phyloP scores from a whole-genome alignment of 2,888 invertebrate species.

The Apamea anceps region DNA sequence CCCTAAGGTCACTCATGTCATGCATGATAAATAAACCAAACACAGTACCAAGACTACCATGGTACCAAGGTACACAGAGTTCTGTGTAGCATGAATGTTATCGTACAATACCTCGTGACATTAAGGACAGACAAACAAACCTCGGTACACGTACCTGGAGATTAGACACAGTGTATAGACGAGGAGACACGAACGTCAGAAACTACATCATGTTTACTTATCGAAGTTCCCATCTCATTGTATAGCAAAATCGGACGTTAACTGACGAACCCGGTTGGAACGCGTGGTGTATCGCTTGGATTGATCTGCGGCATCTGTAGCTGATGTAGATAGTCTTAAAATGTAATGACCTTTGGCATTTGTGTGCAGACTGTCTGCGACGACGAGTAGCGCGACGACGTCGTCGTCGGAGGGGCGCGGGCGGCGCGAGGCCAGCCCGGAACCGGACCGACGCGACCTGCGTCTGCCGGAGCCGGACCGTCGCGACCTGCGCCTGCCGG shows the following conservation, averaged over 20 bases:
- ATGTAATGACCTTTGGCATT: constrained; percentile 48
- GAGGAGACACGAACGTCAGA: constrained; percentile 38
- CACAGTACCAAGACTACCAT: constrained; percentile 40
- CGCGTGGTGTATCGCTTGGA: constrained; percentile 42
- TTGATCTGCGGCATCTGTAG: constrained; percentile 31
- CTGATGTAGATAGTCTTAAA: constrained; percentile 33
- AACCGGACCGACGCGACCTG: constrained; percentile 81
- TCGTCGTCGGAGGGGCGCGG: constrained; percentile 91
- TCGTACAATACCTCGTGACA: constrained; percentile 60
- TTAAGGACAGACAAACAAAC: constrained; percentile 59
- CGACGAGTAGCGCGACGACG: constrained; percentile 90
- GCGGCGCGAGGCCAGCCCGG: constrained; percentile 87
- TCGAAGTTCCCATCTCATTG: constrained; percentile 60
- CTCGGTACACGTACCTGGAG: constrained; percentile 60
- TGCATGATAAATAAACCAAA: constrained; percentile 63
- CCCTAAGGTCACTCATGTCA: constrained; percentile 60
- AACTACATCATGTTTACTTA: constrained; percentile 48
- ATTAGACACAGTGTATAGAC: constrained; percentile 48
- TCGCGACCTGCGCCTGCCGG: constrained; percentile 82
- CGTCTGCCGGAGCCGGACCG: constrained; percentile 84
- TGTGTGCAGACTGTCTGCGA: constrained; percentile 78
- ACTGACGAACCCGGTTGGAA: constrained; percentile 45
- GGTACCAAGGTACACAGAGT: constrained; percentile 41
- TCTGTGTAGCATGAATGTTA: constrained; percentile 52
- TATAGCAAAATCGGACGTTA: constrained; percentile 61